Evolutionary conservation across 2,113 vertebrate species (phyloP).

Genomic region (Myodes glareolus): DNA sequence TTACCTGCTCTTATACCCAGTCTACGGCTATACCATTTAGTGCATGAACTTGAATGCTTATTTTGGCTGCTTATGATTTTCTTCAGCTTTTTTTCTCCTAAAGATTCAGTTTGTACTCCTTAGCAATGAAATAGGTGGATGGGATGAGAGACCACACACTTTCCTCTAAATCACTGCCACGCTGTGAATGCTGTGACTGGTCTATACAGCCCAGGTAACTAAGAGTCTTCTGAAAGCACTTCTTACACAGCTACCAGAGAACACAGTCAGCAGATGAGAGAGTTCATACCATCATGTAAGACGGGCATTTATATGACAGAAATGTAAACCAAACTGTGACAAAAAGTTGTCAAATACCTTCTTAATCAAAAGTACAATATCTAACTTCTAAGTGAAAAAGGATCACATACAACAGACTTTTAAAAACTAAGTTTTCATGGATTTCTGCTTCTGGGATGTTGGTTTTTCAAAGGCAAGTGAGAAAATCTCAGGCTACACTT

Average conservation of each 20-base stretch:
- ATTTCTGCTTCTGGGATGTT: background rate
- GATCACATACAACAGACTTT: background rate
- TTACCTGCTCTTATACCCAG: background rate
- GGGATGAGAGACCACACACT: background rate
- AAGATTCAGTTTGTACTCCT: too few species aligned
- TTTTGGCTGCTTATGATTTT: background rate
- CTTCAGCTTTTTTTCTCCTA: fast-evolving
- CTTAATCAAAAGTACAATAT: background rate
- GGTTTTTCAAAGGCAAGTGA: background rate
- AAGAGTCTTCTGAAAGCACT: background rate
- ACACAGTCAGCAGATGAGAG: background rate
- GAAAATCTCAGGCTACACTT: background rate
- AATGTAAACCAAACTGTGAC: background rate
- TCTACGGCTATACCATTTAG: background rate
- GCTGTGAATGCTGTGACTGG: fast-evolving
- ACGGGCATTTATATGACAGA: background rate
- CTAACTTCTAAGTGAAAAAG: constrained; percentile 3
- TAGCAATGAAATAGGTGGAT: background rate
- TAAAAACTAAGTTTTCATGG: background rate
- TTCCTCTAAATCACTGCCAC: background rate
- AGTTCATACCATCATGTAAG: too few species aligned
- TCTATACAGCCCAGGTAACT: background rate
- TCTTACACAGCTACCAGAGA: background rate
- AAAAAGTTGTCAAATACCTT: background rate
- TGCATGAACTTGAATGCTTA: background rate